Evolutionary conservation across 2,113 vertebrate genomes (phyloP).

Genomic region (Coracopsis vasa): DNA sequence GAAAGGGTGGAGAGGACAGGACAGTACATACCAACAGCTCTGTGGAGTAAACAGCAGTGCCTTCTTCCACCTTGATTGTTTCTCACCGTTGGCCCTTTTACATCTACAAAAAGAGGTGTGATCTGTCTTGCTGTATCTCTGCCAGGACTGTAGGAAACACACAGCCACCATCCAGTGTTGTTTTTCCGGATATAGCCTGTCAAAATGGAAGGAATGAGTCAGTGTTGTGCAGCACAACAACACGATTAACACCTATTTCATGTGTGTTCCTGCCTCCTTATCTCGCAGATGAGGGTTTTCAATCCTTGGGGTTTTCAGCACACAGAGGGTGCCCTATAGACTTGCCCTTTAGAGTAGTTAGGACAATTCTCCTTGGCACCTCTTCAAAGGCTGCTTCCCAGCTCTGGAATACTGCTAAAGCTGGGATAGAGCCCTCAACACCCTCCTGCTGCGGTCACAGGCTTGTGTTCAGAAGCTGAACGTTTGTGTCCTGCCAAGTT

Average conservation of each 20-base stretch:
- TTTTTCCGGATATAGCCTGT: background rate
- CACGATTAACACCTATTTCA: background rate
- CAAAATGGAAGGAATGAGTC: slow-evolving; percentile 26
- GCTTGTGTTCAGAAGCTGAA: background rate
- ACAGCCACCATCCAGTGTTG: background rate
- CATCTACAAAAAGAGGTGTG: background rate
- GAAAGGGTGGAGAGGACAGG: background rate
- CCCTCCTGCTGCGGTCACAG: background rate
- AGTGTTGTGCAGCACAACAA: background rate
- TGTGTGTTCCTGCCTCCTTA: background rate
- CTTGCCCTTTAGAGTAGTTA: background rate
- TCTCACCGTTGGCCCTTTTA: background rate
- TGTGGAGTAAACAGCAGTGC: background rate
- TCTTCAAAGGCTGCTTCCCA: background rate
- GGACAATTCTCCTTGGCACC: background rate
- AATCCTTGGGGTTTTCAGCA: background rate
- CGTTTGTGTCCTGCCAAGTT: background rate
- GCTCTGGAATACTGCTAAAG: background rate
- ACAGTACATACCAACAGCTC: background rate
- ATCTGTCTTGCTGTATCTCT: background rate
- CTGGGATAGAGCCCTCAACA: background rate
- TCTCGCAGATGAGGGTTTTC: background rate
- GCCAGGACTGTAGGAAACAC: background rate
- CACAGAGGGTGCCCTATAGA: background rate
- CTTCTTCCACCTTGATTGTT: background rate